Percentiles rank a stretch among this genome's conserved stretches.
phyloP scores from a whole-genome alignment of 2,113 vertebrate genomes.

The Melanerpes aurifrons region DNA sequence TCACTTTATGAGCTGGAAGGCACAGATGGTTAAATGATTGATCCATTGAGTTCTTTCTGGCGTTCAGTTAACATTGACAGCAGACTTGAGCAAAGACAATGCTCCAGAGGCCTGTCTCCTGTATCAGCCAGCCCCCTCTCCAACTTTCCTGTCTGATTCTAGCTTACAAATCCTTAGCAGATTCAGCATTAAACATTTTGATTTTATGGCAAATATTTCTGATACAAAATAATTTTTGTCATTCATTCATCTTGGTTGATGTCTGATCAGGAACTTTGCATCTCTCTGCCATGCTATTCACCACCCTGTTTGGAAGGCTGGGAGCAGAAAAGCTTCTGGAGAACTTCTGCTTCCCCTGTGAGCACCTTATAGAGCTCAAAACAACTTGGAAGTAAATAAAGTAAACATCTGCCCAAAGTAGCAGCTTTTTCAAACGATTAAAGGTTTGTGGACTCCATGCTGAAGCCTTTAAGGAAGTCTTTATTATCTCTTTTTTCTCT shows the following conservation, averaged over 20 bases:
- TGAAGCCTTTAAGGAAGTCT: not conserved
- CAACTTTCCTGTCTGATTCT: not conserved
- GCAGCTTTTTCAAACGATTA: not conserved
- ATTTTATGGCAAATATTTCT: not conserved
- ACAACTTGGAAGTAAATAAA: not conserved
- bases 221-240: not conserved
- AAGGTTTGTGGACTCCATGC: too few relatives aligned
- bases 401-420: not conserved
- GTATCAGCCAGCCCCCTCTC: not conserved
- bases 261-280: not conserved
- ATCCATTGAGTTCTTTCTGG: too few relatives aligned
- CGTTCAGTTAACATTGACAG: too few relatives aligned
- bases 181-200: accelerated
- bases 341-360: not conserved
- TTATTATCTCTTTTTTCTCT: not conserved
- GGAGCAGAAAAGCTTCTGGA: not conserved
- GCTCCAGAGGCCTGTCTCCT: not conserved
- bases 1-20: too few relatives aligned
- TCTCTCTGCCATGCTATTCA: not conserved
- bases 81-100: too few relatives aligned
- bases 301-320: not conserved
- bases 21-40: too few relatives aligned
- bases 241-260: not conserved
- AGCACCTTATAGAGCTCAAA: not conserved
- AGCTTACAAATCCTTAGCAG: not conserved